A percentile compares a stretch with the other conserved stretches of the same genome.
Conservation (phyloP, 2,797 vertebrate genomes). For the Falco naumanni region DNA sequence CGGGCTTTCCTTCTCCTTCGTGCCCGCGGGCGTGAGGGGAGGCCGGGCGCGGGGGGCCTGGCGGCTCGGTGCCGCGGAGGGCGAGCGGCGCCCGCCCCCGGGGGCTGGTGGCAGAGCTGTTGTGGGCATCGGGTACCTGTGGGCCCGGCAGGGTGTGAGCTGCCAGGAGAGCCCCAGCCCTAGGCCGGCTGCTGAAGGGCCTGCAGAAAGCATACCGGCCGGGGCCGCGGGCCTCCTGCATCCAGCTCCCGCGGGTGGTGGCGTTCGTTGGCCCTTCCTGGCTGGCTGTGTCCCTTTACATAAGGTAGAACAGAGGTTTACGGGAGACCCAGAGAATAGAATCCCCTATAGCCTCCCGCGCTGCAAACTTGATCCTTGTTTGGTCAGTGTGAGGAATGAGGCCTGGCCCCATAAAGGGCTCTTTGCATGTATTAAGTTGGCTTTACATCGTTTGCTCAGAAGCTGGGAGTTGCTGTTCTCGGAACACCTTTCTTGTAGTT, state of each 20-base stretch:
- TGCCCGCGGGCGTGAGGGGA: too few relatives aligned
- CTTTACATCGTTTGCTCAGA: background rate
- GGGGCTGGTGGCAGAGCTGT: background rate
- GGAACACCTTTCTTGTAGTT: background rate
- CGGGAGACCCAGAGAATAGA: fast-evolving
- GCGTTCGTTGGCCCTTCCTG: background rate
- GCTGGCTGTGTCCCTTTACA: fast-evolving
- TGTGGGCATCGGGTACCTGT: background rate
- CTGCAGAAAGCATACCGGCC: fast-evolving
- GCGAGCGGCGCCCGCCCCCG: background rate
- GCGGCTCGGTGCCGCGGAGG: background rate
- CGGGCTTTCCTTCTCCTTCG: too few relatives aligned
- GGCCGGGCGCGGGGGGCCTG: background rate
- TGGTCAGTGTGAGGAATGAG: too few relatives aligned
- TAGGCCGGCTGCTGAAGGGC: too few relatives aligned
- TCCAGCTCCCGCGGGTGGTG: background rate
- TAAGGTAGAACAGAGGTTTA: background rate
- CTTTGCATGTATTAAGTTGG: fast-evolving
- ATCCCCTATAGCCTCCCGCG: fast-evolving
- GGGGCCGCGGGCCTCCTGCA: too few relatives aligned
- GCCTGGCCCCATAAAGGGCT: too few relatives aligned
- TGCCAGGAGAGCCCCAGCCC: background rate
- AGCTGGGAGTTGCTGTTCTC: background rate
- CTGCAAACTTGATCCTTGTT: too few relatives aligned
- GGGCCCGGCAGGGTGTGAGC: background rate